phyloP scores from a whole-genome alignment of 2,888 invertebrate genomes.

The Machimus rusticus region DNA sequence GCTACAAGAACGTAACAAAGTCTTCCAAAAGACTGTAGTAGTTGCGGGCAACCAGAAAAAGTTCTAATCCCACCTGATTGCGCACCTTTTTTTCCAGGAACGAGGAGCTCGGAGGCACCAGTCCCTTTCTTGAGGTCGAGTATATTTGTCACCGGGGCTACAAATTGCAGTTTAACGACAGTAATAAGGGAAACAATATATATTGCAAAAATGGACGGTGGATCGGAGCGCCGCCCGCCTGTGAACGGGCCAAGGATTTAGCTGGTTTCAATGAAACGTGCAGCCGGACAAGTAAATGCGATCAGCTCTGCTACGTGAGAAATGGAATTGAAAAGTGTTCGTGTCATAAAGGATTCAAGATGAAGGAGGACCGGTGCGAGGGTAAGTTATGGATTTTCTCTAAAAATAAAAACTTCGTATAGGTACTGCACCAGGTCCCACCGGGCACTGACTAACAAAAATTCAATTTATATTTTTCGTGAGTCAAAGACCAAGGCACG shows the following conservation, averaged over 20 bases:
- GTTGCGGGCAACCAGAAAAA: neutral
- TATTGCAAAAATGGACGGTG: slow-evolving; percentile 49
- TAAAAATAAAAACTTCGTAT: neutral
- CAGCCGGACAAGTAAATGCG: slow-evolving; percentile 45
- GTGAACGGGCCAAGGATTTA: slow-evolving; percentile 40
- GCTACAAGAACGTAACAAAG: neutral
- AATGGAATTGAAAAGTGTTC: slow-evolving; percentile 60
- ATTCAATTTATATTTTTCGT: neutral
- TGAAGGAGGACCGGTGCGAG: slow-evolving; percentile 52
- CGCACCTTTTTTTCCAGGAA: slow-evolving; percentile 42
- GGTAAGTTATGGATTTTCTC: slow-evolving; percentile 43
- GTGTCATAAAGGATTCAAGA: slow-evolving; percentile 64
- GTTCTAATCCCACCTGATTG: neutral
- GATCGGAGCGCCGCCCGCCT: slow-evolving; percentile 48
- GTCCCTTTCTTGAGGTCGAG: slow-evolving; percentile 49
- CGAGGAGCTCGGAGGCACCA: slow-evolving; percentile 45
- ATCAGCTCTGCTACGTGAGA: slow-evolving; percentile 48
- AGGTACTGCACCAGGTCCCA: neutral
- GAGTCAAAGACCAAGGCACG: neutral
- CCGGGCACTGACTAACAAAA: neutral
- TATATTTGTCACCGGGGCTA: slow-evolving; percentile 50
- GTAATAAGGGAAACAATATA: slow-evolving; percentile 43
- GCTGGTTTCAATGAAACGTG: slow-evolving; percentile 41
- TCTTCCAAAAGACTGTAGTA: neutral
- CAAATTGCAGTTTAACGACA: slow-evolving; percentile 40